Evolutionary conservation across 2,797 vertebrate species (phyloP).

Genomic region (Eospalax fontanierii): DNA sequence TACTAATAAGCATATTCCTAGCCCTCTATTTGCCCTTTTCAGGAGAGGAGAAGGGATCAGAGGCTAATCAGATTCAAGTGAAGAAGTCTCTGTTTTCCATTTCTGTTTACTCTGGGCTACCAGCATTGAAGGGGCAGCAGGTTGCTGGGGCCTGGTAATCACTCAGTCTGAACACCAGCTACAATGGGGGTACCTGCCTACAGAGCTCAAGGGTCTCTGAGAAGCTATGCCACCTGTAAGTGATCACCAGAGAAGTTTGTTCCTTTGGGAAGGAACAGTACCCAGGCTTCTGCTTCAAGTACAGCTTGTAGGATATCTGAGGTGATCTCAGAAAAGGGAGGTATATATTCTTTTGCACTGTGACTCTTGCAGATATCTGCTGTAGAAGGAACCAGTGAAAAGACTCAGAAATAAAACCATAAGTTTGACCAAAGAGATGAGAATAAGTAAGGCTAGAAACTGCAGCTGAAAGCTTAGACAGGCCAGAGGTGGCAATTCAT

Average conservation of each 20-base stretch:
- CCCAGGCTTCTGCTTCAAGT: background rate
- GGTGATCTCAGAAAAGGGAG: conserved; percentile 34
- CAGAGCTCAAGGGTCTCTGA: conserved; percentile 10
- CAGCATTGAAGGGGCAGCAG: background rate
- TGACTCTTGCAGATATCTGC: conserved; percentile 40
- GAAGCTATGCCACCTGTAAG: conserved; percentile 51
- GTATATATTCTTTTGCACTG: background rate
- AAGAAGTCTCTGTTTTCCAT: conserved; percentile 63
- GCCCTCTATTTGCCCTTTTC: background rate
- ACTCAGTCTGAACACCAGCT: conserved; percentile 57
- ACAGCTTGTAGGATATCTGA: conserved; percentile 5
- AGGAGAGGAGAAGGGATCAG: background rate
- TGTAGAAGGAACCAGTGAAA: conserved; percentile 64
- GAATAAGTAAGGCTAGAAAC: conserved; percentile 65
- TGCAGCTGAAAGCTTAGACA: background rate
- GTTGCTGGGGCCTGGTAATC: conserved; percentile 23
- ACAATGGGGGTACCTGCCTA: conserved; percentile 21
- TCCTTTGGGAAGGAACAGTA: background rate
- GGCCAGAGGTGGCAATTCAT: too few species aligned
- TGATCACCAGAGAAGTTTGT: background rate
- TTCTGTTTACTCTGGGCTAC: conserved; percentile 29
- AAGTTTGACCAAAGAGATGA: conserved; percentile 40
- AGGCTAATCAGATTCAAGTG: conserved; percentile 46
- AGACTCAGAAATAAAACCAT: conserved; percentile 36
- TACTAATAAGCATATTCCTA: background rate